Evolutionary conservation across 2,888 invertebrate species (phyloP), one percentile per base, ranked within the genome.

Genomic region (Gasteruption jaculator): DNA sequence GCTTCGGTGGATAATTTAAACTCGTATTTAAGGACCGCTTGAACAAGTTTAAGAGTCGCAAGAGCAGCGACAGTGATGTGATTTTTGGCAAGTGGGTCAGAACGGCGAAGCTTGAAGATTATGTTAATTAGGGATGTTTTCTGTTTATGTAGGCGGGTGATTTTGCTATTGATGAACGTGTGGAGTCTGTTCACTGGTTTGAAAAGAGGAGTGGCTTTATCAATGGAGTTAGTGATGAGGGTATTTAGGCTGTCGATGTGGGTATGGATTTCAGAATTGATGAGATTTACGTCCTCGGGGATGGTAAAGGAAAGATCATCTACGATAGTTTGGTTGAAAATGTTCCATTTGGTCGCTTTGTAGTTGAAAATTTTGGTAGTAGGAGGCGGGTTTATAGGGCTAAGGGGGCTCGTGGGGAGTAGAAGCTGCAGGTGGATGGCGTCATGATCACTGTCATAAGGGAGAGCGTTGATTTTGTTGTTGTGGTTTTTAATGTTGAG

Each of bases 371-470:
- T 36, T 4, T 7, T 18, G n/a, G 12, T 12, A 21, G 8, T 12
- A 12, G 35, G 16, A 15, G 18, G 1, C 1, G 38, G 38, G 4
- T 41, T 32, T 1, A 25, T 15, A 2, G 19, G 11, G 4, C 27
- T 12, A 5, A 35, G 18, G 10, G 33, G 30, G 2, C 19, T 1
- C 4, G 26, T 21, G 6, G 36, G 8, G 0, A 45, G 25, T 3
- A 27, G 30, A 2, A 34, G 20, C 5, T 31, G 38, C 7, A 46
- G 26, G 7, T 18, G 5, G 0, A 39, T 5, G 10, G 47, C 47
- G 14, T 30, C 36, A 11, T 48, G 47, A 22, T 50, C 48, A n/a
- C 44, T 46, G 6, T 39, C 38, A 16, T 45, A 45, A 0, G 38
- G 25, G 1, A 39, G 3, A 0, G 41, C 33, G 1, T 5, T 5